phyloP scores from a whole-genome alignment of 2,113 vertebrate species.

The Chauna torquata region DNA sequence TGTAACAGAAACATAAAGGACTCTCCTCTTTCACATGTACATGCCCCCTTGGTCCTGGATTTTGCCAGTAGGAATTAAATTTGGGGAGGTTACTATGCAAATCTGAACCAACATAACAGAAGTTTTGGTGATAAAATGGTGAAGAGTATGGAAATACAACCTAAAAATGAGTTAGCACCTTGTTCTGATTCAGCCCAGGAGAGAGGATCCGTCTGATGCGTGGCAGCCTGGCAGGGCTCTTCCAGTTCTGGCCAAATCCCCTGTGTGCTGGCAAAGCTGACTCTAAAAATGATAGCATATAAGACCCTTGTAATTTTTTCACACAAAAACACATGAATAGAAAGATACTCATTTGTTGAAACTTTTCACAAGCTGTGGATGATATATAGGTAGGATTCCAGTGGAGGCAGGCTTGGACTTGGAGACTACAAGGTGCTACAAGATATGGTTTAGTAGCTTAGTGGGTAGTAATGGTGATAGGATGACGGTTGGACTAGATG shows the following conservation, averaged over 20 bases:
- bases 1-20: background rate
- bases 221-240: background rate
- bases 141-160: background rate
- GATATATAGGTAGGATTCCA: background rate
- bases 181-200: background rate
- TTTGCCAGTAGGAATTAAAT: background rate
- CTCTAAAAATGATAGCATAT: background rate
- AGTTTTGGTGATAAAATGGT: background rate
- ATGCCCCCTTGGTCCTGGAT: background rate
- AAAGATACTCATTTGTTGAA: background rate
- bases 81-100: background rate
- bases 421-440: no score
- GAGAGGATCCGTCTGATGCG: fast-evolving
- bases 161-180: background rate
- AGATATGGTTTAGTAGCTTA: no score
- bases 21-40: background rate
- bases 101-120: background rate
- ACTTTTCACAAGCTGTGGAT: background rate
- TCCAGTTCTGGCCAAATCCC: background rate
- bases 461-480: no score
- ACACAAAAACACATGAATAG: background rate
- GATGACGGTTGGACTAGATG: no score
- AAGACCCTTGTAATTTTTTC: background rate
- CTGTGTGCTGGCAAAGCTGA: background rate
- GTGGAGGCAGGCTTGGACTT: background rate